Conservation (phyloP, 2,113 vertebrate genomes). For the Hydrolagus affinis region DNA sequence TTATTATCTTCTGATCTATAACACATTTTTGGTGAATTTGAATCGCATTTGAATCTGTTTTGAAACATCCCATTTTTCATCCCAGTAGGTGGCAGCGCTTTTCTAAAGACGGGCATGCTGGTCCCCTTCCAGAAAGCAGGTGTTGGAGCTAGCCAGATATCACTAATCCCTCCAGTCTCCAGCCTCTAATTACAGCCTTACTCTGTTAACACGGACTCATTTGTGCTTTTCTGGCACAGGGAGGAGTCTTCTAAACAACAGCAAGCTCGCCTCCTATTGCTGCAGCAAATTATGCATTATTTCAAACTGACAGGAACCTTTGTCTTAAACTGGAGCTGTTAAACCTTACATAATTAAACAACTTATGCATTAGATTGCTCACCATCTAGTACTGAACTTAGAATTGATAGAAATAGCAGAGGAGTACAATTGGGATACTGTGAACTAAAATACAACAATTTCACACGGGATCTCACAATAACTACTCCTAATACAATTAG, state of each 20-base stretch:
- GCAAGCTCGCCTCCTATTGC: neutral
- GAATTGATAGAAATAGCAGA: neutral
- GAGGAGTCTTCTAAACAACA: neutral
- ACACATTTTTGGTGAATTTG: too few relatives aligned
- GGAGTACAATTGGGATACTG: neutral
- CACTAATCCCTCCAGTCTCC: neutral
- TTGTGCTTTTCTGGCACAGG: neutral
- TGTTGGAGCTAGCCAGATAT: neutral
- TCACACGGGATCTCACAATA: too few relatives aligned
- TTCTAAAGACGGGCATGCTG: neutral
- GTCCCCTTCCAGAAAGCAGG: neutral
- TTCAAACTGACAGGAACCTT: neutral
- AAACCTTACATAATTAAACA: neutral
- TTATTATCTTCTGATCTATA: too few relatives aligned
- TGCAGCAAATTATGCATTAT: neutral
- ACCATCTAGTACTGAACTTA: neutral
- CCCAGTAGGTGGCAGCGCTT: slow-evolving; percentile 6
- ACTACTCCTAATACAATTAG: too few relatives aligned
- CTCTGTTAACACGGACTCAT: neutral
- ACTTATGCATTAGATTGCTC: neutral
- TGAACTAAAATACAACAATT: too few relatives aligned
- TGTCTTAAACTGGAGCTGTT: neutral
- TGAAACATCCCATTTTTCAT: too few relatives aligned
- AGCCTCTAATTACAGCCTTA: neutral
- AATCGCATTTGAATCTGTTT: too few relatives aligned